Evolutionary conservation across 1,140 invertebrate genomes (phyloP).

Genomic region (Danaus plexippus): DNA sequence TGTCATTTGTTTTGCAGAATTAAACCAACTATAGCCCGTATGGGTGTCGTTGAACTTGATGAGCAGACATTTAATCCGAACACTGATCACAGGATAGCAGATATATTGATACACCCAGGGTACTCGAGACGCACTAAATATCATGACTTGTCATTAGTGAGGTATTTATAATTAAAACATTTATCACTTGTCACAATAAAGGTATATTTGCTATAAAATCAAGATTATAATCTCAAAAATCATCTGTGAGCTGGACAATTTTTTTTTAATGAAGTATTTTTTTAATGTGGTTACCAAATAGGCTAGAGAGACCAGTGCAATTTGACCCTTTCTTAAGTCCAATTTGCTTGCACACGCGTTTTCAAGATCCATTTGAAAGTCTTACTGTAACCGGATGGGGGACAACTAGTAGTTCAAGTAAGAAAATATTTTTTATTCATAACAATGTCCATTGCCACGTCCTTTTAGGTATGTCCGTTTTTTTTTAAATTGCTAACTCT

Average conservation of each 20-base stretch:
- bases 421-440: constrained; percentile 15
- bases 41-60: constrained; percentile 43
- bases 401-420: constrained; percentile 41
- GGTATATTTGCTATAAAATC: too few species aligned
- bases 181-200: too few species aligned
- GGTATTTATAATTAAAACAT: constrained; percentile 28
- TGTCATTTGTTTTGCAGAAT: constrained; percentile 27
- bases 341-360: constrained; percentile 44
- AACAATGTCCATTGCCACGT: too few species aligned
- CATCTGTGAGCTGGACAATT: too few species aligned
- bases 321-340: constrained; percentile 37
- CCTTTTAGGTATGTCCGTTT: too few species aligned
- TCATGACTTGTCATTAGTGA: constrained; percentile 74
- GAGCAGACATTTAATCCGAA: constrained; percentile 27
- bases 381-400: constrained; percentile 55
- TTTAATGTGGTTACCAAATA: constrained; percentile 18
- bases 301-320: constrained; percentile 36
- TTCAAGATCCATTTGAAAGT: constrained; percentile 26
- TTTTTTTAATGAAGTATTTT: too few species aligned
- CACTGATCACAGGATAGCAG: constrained; percentile 44
- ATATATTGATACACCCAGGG: constrained; percentile 59
- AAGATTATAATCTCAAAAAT: too few species aligned
- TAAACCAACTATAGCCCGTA: constrained; percentile 42
- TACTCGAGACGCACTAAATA: constrained; percentile 68
- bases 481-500: too few species aligned